Conservation (phyloP, 2,888 invertebrate species). For the Tenthredo scrophulariae region DNA sequence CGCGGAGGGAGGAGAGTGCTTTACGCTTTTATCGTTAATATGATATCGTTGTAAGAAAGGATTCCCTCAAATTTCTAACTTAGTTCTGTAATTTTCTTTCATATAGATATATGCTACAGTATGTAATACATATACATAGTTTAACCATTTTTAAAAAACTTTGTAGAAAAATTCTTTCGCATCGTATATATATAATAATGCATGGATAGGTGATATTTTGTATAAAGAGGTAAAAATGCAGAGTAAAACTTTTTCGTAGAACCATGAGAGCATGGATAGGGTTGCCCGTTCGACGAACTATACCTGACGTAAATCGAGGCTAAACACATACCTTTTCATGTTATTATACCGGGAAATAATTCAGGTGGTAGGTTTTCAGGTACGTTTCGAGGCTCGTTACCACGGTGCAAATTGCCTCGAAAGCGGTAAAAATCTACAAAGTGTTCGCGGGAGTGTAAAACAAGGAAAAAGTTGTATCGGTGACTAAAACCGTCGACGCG, state of each 20-base stretch:
- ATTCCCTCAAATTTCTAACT: background rate
- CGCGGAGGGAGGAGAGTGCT: constrained; percentile 3
- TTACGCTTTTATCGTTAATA: background rate
- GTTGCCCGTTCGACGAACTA: background rate
- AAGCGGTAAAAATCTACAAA: constrained; percentile 34
- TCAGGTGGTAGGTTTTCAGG: background rate
- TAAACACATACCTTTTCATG: constrained; percentile 5
- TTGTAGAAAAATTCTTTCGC: background rate
- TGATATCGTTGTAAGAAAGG: background rate
- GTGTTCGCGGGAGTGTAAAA: constrained; percentile 45
- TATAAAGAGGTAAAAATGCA: background rate
- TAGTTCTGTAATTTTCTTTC: background rate
- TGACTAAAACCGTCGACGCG: constrained; percentile 4
- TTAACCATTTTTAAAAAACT: background rate
- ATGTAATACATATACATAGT: too few relatives aligned
- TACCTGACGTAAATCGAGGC: background rate
- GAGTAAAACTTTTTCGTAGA: background rate
- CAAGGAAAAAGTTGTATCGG: background rate
- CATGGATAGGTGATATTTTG: background rate
- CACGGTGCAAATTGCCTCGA: constrained; percentile 35
- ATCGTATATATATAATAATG: background rate
- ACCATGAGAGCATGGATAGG: background rate
- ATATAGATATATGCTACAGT: too few relatives aligned
- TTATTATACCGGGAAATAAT: background rate
- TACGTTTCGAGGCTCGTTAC: constrained; percentile 37